These are phyloP conservation scores for Tachysurus fulvidraco DNA, from an alignment of 2,113 vertebrate genomes.

Conservation along the genomic window DNA sequence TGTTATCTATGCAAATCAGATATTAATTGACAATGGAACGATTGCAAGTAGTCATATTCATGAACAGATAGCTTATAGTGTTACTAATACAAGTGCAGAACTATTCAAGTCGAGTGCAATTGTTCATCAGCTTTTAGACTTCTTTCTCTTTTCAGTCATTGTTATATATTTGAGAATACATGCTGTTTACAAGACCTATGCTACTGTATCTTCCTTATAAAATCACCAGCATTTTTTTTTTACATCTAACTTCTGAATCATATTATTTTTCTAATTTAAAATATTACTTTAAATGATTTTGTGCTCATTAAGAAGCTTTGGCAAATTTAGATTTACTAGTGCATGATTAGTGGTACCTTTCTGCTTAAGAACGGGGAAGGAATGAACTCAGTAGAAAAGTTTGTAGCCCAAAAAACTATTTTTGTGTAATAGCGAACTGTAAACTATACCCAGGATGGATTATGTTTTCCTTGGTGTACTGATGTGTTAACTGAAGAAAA, in stretches of 20 bases:
- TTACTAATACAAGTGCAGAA: background rate
- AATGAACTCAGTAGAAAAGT: background rate
- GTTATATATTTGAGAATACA: background rate
- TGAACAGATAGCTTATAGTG: background rate
- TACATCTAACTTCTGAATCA: background rate
- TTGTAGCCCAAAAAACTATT: background rate
- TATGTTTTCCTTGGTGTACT: background rate
- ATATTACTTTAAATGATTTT: slow-evolving; percentile 6
- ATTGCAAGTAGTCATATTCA: background rate
- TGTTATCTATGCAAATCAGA: background rate
- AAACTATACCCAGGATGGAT: background rate
- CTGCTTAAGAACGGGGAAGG: background rate
- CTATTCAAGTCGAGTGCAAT: background rate
- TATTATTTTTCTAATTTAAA: slow-evolving; percentile 8
- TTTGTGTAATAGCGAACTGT: background rate
- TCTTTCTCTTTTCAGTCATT: background rate
- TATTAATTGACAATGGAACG: background rate
- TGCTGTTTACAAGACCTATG: background rate
- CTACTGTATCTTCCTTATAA: background rate
- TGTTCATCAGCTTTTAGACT: background rate
- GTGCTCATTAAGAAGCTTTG: slow-evolving; percentile 57
- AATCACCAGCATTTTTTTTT: background rate
- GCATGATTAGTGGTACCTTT: background rate
- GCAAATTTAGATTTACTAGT: background rate
- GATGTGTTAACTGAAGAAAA: background rate